Base-by-base conservation (phyloP, 2,888 invertebrate species). In the Brenthis daphne region DNA sequence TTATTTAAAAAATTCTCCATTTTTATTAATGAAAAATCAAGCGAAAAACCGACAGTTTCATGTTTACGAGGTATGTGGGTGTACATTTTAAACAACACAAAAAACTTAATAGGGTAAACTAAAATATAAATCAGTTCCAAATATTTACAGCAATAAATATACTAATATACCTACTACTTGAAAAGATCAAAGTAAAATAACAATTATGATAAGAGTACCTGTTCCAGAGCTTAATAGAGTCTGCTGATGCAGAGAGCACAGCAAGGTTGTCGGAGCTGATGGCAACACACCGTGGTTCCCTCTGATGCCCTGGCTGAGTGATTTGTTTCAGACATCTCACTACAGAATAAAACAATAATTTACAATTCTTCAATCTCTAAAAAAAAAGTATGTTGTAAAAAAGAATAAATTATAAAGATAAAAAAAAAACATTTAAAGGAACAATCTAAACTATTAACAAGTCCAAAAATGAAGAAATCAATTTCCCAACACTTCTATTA, bases 151-250 rank as follows among this genome's bases (percentile, higher is more conserved):
- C 16, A 53, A 16, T 2, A 8, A n/a, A 12, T 43, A 43, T 11
- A 20, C 24, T 12, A 47, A 47, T 20, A 4, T 57, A 37, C 1
- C 20, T 16, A 8, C 5, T 43, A 11, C 11, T 43, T 43, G 13
- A 14, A 50, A 13, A 50, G 13, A 14, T 12, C n/a, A n/a, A 24
- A 33, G n/a, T 13, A 51, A n/a, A 33, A 48, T 61, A 33, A 29
- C 37, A 1, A 6, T 3, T 4, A 57, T 60, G 11, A 4, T 37
- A 4, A 1, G 76, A 77, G 74, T 80, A 96, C 95, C 97, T 95
- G 86, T 98, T 98, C 99, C 99, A 99, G 64, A 99, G 91, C 93
- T 99, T 99, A 50, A 99, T 93, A 8, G 96, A 95, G 77, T 99
- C 98, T 0, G 95, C 96, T 74, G 98, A 96, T 0, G 96, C 98